Evolutionary conservation across 2,797 vertebrate species (phyloP).

Genomic region (Sebastes elongatus): DNA sequence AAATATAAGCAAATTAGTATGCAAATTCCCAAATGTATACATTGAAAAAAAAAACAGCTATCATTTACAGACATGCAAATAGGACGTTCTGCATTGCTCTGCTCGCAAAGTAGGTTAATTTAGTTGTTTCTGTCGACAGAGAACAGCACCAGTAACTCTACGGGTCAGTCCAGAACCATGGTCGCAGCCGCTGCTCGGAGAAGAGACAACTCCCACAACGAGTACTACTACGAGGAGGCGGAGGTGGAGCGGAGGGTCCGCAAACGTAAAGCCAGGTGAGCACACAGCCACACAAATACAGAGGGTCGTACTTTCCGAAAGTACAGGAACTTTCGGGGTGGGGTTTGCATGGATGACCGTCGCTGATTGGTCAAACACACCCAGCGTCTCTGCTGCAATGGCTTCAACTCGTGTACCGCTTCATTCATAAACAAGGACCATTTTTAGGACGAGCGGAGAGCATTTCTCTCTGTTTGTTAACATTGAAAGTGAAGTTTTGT

Average conservation of each 20-base stretch:
- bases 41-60: too few relatives aligned
- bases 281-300: background rate
- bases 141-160: slow-evolving; percentile 89
- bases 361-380: too few relatives aligned
- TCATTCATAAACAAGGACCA: too few relatives aligned
- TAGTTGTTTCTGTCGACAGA: slow-evolving; percentile 70
- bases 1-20: background rate
- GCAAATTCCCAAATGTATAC: background rate
- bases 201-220: slow-evolving; percentile 93
- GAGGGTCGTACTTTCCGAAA: too few relatives aligned
- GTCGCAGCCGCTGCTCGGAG: slow-evolving; percentile 88
- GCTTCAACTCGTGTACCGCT: too few relatives aligned
- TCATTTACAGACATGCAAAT: background rate
- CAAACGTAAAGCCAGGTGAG: slow-evolving; percentile 90
- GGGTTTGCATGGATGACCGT: too few relatives aligned
- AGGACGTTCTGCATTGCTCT: background rate
- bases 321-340: too few relatives aligned
- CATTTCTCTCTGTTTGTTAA: too few relatives aligned
- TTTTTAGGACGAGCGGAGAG: too few relatives aligned
- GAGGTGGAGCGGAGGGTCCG: slow-evolving; percentile 92
- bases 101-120: background rate
- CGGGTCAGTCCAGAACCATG: slow-evolving; percentile 90
- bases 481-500: too few relatives aligned
- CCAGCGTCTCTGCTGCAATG: too few relatives aligned
- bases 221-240: slow-evolving; percentile 94